phyloP scores from a whole-genome alignment of 2,888 invertebrate genomes.

The Tiphia femorata region DNA sequence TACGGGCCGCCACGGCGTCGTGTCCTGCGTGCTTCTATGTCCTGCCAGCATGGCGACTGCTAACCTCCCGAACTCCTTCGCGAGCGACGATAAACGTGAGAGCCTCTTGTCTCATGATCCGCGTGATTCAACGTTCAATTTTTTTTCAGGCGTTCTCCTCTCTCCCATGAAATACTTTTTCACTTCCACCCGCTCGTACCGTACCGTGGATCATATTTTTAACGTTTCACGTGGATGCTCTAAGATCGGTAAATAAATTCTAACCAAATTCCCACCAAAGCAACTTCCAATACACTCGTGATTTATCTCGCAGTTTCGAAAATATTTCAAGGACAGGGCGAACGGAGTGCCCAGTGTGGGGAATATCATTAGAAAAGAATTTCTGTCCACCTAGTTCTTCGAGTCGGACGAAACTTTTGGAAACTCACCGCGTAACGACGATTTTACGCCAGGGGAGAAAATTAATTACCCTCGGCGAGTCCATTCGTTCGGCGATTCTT shows the following conservation, averaged over 20 bases:
- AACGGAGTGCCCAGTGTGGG: too few relatives aligned
- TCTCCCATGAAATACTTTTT: too few relatives aligned
- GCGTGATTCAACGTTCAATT: neutral
- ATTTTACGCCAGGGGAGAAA: constrained; percentile 15
- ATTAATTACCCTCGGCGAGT: constrained; percentile 32
- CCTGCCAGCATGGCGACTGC: constrained; percentile 65
- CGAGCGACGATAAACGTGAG: constrained; percentile 46
- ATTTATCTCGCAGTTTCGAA: too few relatives aligned
- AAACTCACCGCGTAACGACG: too few relatives aligned
- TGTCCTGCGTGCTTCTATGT: constrained; percentile 62
- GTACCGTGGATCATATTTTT: neutral
- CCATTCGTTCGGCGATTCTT: constrained; percentile 28
- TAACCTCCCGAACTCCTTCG: constrained; percentile 55
- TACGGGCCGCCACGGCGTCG: constrained; percentile 60
- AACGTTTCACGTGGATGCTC: too few relatives aligned
- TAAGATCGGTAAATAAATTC: too few relatives aligned
- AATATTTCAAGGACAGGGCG: too few relatives aligned
- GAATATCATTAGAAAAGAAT: too few relatives aligned
- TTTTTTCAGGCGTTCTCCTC: constrained; percentile 28
- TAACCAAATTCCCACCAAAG: too few relatives aligned
- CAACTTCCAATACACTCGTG: too few relatives aligned
- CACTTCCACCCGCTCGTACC: constrained; percentile 13
- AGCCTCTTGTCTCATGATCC: constrained; percentile 29
- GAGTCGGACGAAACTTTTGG: too few relatives aligned
- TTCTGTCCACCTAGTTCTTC: too few relatives aligned